Conservation (phyloP, 2,797 vertebrate genomes). For the Anas georgica region DNA sequence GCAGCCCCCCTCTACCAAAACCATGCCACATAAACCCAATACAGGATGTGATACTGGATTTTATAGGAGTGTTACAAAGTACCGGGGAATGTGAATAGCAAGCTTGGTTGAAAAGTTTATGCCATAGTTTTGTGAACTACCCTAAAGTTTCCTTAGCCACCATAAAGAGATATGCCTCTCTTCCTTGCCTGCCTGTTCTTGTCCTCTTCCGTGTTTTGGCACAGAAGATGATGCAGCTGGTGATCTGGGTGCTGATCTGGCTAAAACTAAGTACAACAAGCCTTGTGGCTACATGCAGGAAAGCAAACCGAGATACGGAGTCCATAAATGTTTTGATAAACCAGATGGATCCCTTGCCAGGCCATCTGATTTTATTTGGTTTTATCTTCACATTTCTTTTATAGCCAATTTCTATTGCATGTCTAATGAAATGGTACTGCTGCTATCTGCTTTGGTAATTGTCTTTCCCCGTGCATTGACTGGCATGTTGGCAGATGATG, state of each 20-base stretch:
- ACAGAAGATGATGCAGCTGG: not conserved
- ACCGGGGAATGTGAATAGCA: not conserved
- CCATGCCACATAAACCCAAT: too few relatives aligned
- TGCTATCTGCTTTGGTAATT: not conserved
- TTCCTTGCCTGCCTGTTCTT: not conserved
- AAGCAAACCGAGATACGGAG: not conserved
- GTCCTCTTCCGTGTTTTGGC: not conserved
- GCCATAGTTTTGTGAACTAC: not conserved
- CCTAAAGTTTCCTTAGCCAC: not conserved
- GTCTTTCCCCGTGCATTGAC: not conserved
- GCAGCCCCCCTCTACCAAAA: too few relatives aligned
- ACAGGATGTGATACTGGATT: not conserved
- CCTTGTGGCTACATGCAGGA: not conserved
- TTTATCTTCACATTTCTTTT: not conserved
- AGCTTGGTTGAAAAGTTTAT: not conserved
- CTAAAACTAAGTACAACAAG: not conserved
- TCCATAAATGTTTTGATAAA: constrained; percentile 12
- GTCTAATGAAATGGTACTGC: not conserved
- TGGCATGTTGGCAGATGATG: not conserved
- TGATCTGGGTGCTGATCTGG: not conserved
- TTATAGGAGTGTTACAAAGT: not conserved
- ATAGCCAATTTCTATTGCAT: not conserved
- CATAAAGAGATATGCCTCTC: not conserved
- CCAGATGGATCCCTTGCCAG: not conserved
- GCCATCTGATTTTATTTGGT: not conserved